Base-by-base conservation (phyloP, 2,888 invertebrate species). In the Beris chalybata region DNA sequence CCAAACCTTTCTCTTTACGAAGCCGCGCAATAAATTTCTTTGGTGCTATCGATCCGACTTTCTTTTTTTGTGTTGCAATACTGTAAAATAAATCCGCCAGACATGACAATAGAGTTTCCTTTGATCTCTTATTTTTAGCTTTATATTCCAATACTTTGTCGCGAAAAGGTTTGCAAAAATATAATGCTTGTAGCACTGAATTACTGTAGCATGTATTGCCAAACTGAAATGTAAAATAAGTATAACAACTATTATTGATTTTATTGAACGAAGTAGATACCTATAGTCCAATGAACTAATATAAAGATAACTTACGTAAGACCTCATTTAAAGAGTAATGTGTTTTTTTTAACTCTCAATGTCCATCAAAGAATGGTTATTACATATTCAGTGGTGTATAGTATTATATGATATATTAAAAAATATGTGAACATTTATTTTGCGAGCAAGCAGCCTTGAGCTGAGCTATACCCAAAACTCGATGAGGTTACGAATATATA, bases 181-280 rank as follows among this genome's bases (percentile, higher is more conserved):
- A 99, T 71, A 99, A 85, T 38, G 99, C 99, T 87, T 99, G 99
- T 72, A 99, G 86, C 73, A 99, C 99, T 53, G 98, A 98, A 83
- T 99, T 99, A 81, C 97, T 97, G 82, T 99, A 99, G 83, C 99
- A 99, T 38, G 99, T 99, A 83, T 99, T 99, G 73, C 99, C 99
- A 85, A 99, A 99, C 92, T 93, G 84, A 72, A 87, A 85, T 56
- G 32, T 48, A 15, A 38, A 13, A 38, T 38, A 38, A 38, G 5
- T 38, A 38, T 3, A 38, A 38, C 9, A 38, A 1, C 9, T 12
- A 53, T 3, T 53, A 12, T 15, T 53, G 3, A 30, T 13, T 22
- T 53, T 13, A 22, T 22, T 22, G 22, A 22, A 22, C 22, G 22
- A 22, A 22, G 22, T 22, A 22, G 22, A 22, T 22, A 22, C 3